Evolutionary conservation across 2,888 invertebrate genomes (phyloP).

Genomic region (Lepidochrysops patricia): DNA sequence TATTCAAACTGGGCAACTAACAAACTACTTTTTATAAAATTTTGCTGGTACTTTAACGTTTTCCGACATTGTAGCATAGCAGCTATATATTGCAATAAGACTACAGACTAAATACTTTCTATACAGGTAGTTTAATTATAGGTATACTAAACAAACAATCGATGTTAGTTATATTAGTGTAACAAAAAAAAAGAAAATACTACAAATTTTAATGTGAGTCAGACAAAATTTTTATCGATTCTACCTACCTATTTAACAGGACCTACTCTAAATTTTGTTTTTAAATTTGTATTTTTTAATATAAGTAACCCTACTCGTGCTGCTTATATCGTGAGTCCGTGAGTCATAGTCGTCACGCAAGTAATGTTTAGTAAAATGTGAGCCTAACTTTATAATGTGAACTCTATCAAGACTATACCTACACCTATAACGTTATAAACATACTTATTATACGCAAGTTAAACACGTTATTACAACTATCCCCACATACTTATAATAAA

Average conservation of each 20-base stretch:
- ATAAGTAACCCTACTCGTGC: not conserved
- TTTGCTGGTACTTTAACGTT: not conserved
- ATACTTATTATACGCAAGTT: not conserved
- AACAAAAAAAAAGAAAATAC: not conserved
- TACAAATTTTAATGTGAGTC: not conserved
- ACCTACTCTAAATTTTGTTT: not conserved
- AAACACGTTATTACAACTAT: not conserved
- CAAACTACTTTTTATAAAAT: not conserved
- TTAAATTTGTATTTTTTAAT: not conserved
- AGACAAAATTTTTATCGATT: not conserved
- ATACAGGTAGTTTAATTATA: not conserved
- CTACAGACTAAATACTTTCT: not conserved
- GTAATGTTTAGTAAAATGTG: not conserved
- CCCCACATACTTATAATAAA: no score
- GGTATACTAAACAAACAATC: not conserved
- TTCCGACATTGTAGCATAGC: no score
- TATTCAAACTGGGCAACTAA: not conserved
- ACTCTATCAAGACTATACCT: slow-evolving; percentile 4
- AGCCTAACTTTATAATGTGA: not conserved
- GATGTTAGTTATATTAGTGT: not conserved
- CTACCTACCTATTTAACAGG: not conserved
- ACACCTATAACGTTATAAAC: not conserved
- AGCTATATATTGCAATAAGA: no score
- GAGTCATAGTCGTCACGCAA: not conserved
- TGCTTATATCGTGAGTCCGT: not conserved